phyloP scores from a whole-genome alignment of 1,140 invertebrate species.

The Drosophila miranda region DNA sequence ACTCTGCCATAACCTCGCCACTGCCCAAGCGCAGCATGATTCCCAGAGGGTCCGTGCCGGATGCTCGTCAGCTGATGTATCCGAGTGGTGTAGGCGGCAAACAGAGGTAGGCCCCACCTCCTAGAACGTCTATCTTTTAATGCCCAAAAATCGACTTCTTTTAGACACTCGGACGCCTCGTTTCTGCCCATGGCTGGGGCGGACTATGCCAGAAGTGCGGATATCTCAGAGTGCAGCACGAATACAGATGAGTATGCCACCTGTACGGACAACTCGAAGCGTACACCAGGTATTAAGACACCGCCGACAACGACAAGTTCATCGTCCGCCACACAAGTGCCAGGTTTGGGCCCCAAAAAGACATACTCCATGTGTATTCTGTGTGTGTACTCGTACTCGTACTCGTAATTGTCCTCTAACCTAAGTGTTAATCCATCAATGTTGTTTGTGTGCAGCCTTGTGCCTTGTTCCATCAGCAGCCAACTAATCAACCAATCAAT shows the following conservation, averaged over 20 bases:
- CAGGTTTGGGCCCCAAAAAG: slow-evolving; percentile 73
- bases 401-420: slow-evolving; percentile 13
- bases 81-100: slow-evolving; percentile 41
- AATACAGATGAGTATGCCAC: slow-evolving; percentile 95
- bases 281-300: slow-evolving; percentile 84
- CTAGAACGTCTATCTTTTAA: not conserved
- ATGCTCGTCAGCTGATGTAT: slow-evolving; percentile 61
- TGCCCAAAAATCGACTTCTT: not conserved
- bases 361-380: slow-evolving; percentile 43
- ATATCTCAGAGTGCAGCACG: slow-evolving; percentile 92
- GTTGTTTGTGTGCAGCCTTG: too few species aligned
- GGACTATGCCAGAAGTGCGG: slow-evolving; percentile 85
- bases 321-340: slow-evolving; percentile 82
- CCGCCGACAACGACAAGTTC: slow-evolving; percentile 81
- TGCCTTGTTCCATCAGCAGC: too few species aligned
- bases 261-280: slow-evolving; percentile 89
- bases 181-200: slow-evolving; percentile 44
- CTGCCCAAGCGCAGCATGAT: slow-evolving; percentile 60
- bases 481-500: too few species aligned
- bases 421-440: slow-evolving; percentile 8
- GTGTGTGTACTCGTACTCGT: slow-evolving; percentile 17
- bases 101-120: slow-evolving; percentile 41
- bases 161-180: slow-evolving; percentile 64
- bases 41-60: slow-evolving; percentile 56
- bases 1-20: slow-evolving; percentile 37